Conservation (phyloP, 2,113 vertebrate species). For the Andinoacara biseriatus region DNA sequence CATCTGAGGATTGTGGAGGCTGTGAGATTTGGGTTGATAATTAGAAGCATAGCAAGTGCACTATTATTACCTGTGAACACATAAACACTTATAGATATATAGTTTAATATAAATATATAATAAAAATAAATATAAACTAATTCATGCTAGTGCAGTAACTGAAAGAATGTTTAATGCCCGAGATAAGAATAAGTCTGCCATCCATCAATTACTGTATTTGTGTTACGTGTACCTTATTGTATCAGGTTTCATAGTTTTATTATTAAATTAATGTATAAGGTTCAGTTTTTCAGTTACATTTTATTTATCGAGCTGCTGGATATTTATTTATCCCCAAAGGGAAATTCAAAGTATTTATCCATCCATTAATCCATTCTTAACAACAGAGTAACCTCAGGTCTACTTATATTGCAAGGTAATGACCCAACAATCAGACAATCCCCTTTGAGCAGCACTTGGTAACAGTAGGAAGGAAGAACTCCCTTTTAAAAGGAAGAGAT, state of each 20-base stretch:
- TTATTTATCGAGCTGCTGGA: not conserved
- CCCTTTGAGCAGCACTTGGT: not conserved
- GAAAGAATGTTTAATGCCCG: no score
- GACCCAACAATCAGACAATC: not conserved
- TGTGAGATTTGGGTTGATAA: not conserved
- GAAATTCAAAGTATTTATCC: not conserved
- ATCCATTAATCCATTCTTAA: not conserved
- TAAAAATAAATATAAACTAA: rapidly evolving
- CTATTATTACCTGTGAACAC: not conserved
- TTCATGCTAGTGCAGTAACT: not conserved
- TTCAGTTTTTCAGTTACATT: not conserved
- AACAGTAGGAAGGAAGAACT: not conserved
- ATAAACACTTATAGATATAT: rapidly evolving
- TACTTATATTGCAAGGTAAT: not conserved
- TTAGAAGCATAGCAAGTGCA: not conserved
- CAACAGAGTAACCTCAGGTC: not conserved
- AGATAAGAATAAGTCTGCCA: no score
- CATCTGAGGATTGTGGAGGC: not conserved
- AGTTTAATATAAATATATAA: rapidly evolving
- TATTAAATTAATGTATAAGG: not conserved
- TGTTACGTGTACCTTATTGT: not conserved
- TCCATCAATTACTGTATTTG: not conserved
- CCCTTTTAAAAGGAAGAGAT: not conserved
- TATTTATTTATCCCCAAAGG: not conserved
- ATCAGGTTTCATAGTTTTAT: not conserved